A percentile compares a stretch with the other conserved stretches of the same genome.
phyloP scores from a whole-genome alignment of 2,797 vertebrate genomes.

The Fratercula arctica region DNA sequence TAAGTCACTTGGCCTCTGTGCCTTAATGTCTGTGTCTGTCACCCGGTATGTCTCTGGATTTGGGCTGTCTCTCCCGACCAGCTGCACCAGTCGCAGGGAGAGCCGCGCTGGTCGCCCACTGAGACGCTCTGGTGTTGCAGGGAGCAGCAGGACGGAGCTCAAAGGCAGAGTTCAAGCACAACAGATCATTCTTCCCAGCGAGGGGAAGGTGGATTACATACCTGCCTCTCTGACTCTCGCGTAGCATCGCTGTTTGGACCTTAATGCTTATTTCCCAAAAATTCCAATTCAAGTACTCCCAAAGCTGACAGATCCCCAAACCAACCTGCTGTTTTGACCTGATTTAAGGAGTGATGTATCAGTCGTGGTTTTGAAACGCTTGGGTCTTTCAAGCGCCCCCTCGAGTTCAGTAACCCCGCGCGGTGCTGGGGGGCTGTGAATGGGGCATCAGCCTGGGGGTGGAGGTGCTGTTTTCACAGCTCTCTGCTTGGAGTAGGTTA shows the following conservation, averaged over 20 bases:
- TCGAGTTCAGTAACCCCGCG: background rate
- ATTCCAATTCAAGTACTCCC: background rate
- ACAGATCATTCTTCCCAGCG: fast-evolving
- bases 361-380: background rate
- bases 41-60: background rate
- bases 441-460: fast-evolving
- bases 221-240: background rate
- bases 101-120: background rate
- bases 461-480: background rate
- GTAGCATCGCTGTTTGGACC: background rate
- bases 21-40: background rate
- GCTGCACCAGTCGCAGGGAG: fast-evolving
- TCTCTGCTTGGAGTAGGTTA: background rate
- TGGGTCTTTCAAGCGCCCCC: background rate
- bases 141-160: background rate
- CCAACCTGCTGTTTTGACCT: background rate
- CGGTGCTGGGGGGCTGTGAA: background rate
- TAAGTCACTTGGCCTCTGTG: background rate
- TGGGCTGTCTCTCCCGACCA: background rate
- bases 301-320: background rate
- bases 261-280: background rate
- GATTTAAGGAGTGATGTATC: background rate
- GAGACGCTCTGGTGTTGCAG: background rate
- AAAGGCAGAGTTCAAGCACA: background rate
- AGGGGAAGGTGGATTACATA: background rate